Evolutionary conservation across 1,140 invertebrate genomes (phyloP), one percentile per base, ranked within the genome.

Genomic region (Rhizoglyphus robini): DNA sequence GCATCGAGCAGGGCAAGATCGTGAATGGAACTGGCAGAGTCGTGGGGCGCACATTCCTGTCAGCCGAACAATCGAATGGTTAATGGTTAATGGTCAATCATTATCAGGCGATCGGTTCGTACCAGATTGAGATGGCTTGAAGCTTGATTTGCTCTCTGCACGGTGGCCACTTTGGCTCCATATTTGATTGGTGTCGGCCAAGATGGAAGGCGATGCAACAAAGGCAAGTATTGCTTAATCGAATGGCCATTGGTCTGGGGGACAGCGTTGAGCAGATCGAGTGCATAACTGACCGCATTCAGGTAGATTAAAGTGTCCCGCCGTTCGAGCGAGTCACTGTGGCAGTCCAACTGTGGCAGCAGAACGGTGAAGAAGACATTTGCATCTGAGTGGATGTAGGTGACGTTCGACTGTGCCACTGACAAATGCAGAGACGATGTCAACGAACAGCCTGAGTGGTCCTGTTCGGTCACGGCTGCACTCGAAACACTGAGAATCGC

Each of bases 281-380:
- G 27, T 49, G 34, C 41, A 30, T 47, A 63, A 13, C n/a, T 47
- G 48, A 63, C 47, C 18, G 61, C 61, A 30, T 63, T 47, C 18
- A 46, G 32, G 32, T 46, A 38, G 34, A 47, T 63, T 63, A 63
- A 18, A 13, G 61, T 60, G 18, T 63, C 61, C 15, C 61, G 61
- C 18, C 20, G 13, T 48, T 46, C 2, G 3, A 63, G 8, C 23
- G 61, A 15, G 47, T 63, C 11, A 8, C 8, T 2, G 3, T 5
- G n/a, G 27, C 61, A 38, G 8, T 49, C 32, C 2, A 47, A 20
- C 11, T 60, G 58, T 30, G 3, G 8, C 2, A 63, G n/a, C 15
- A 63, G 27, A 25, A 63, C 61, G 18, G 61, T 63, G 20, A 63
- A 46, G 27, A n/a, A 63, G 13, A 63, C 32, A 47, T 63, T 27